These are phyloP conservation scores for Podarcis lilfordi DNA, from an alignment of 2,797 vertebrate species.

Conservation along the genomic window DNA sequence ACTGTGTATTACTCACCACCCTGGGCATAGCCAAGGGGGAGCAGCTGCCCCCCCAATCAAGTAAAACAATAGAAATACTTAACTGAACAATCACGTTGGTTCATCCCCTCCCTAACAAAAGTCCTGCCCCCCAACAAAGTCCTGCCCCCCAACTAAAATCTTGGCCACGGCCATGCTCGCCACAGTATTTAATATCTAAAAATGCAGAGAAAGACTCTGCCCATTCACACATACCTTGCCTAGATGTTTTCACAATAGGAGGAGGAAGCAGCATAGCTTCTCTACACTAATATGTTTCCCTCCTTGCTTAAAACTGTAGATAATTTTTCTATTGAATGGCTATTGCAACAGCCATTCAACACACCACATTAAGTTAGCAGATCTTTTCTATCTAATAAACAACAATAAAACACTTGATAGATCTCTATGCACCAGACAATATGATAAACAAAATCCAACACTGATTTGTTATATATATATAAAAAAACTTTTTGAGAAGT, in stretches of 20 bases:
- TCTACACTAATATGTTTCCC: constrained; percentile 41
- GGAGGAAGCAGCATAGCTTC: background rate
- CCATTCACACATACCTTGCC: background rate
- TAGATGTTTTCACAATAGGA: background rate
- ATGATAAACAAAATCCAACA: constrained; percentile 61
- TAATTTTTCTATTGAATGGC: constrained; percentile 55
- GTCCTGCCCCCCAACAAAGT: too few species aligned
- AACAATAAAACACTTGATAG: constrained; percentile 54
- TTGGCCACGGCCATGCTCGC: too few species aligned
- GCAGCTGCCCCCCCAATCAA: too few species aligned
- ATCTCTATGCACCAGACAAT: constrained; percentile 46
- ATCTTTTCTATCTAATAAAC: constrained; percentile 47
- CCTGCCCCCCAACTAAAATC: too few species aligned
- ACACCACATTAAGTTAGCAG: constrained; percentile 31
- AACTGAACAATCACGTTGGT: too few species aligned
- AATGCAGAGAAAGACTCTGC: background rate
- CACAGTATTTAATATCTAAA: background rate
- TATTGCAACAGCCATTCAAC: constrained; percentile 49
- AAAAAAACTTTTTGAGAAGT: constrained; percentile 62
- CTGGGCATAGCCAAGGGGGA: too few species aligned
- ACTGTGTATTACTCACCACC: background rate
- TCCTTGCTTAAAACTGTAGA: constrained; percentile 51
- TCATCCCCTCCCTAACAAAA: too few species aligned
- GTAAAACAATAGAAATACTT: too few species aligned
- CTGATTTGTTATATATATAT: constrained; percentile 37